Conservation (phyloP, 2,888 invertebrate genomes). For the Machimus rusticus region DNA sequence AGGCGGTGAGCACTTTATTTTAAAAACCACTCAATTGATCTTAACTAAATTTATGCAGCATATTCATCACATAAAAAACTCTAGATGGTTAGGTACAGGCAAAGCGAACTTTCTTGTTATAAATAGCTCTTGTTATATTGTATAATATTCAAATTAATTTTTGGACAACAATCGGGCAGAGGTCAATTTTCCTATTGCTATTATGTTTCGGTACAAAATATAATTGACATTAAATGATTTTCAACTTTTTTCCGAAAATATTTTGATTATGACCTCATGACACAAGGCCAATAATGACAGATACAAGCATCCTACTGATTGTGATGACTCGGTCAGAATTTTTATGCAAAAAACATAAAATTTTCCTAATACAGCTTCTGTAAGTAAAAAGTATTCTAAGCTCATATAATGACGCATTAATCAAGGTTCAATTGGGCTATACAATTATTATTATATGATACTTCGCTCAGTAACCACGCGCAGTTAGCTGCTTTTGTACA, state of each 20-base stretch:
- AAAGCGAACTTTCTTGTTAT: no score
- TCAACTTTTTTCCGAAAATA: neutral
- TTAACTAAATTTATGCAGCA: no score
- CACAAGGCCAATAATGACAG: neutral
- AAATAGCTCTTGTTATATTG: no score
- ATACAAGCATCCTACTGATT: neutral
- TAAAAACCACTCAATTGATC: no score
- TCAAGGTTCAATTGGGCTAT: neutral
- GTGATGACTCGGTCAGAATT: neutral
- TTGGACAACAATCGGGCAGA: neutral
- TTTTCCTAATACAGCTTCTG: neutral
- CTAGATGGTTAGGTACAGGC: no score
- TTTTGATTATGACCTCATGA: neutral
- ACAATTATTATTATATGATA: neutral
- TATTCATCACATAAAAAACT: no score
- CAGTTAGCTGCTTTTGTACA: neutral
- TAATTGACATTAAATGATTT: neutral
- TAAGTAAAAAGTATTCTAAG: neutral
- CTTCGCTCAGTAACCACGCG: neutral
- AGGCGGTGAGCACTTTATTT: no score
- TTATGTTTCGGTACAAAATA: neutral
- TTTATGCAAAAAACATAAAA: neutral
- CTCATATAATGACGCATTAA: neutral
- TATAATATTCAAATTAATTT: neutral
- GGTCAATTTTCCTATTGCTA: neutral